Evolutionary conservation across 1,140 invertebrate species (phyloP).

Genomic region (Zophobas atratus): DNA sequence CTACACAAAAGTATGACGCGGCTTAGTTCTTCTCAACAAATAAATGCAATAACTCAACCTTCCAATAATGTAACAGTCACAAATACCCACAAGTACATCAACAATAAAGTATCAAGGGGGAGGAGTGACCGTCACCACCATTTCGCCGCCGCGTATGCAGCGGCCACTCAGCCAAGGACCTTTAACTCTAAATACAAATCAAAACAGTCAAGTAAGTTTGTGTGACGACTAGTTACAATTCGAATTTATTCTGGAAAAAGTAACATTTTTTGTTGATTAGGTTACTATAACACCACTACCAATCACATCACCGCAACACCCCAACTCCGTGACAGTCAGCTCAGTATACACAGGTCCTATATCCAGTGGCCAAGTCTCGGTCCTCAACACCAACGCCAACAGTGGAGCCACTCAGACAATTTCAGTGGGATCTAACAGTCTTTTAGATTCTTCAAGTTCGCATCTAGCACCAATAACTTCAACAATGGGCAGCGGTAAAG

Average conservation of each 20-base stretch:
- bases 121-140: conserved; percentile 77
- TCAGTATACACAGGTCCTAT: conserved; percentile 63
- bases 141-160: conserved; percentile 70
- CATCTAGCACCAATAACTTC: conserved; percentile 60
- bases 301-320: conserved; percentile 42
- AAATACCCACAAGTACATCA: conserved; percentile 70
- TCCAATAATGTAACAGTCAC: conserved; percentile 68
- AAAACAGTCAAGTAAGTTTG: conserved; percentile 60
- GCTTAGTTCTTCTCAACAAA: conserved; percentile 81
- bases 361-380: conserved; percentile 63
- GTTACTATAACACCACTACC: conserved; percentile 44
- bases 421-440: conserved; percentile 59
- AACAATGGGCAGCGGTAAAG: conserved; percentile 54
- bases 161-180: conserved; percentile 71
- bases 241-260: neutral
- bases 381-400: conserved; percentile 59
- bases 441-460: conserved; percentile 52
- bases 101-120: conserved; percentile 71
- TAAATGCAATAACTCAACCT: conserved; percentile 68
- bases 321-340: conserved; percentile 61
- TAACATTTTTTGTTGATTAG: conserved; percentile 1
- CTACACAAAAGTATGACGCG: conserved; percentile 88
- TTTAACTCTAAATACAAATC: conserved; percentile 66
- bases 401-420: conserved; percentile 62
- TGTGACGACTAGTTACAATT: neutral